These are phyloP conservation scores for Spheniscus mendiculus DNA, from an alignment of 2,113 vertebrate genomes.

Conservation along the genomic window DNA sequence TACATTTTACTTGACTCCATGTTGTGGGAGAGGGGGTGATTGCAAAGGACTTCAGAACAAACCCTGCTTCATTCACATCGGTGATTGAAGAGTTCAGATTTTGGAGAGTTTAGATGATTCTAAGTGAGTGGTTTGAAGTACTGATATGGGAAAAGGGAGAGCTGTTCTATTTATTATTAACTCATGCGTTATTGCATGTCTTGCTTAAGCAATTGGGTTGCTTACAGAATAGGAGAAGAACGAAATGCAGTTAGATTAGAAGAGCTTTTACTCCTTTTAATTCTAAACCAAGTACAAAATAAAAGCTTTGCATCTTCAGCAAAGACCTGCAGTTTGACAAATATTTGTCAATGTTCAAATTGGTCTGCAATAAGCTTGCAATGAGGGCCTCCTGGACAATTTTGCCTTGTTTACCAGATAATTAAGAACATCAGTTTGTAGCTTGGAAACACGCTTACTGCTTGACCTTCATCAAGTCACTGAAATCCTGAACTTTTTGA, in stretches of 20 bases:
- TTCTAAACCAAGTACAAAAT: background rate
- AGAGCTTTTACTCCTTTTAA: background rate
- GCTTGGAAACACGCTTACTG: background rate
- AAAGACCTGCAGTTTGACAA: background rate
- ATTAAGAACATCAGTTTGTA: background rate
- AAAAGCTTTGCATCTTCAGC: background rate
- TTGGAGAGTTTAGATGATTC: background rate
- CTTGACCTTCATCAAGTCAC: background rate
- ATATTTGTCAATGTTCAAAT: background rate
- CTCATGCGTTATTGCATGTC: background rate
- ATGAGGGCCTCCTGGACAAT: background rate
- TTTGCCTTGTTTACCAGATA: background rate
- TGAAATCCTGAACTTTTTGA: background rate
- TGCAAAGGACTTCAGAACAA: background rate
- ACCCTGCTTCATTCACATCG: background rate
- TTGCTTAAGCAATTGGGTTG: background rate
- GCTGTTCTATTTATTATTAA: background rate
- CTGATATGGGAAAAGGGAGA: background rate
- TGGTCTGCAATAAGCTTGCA: background rate
- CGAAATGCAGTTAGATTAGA: background rate
- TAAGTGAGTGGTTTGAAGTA: background rate
- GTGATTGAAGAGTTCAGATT: background rate
- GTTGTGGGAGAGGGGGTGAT: background rate
- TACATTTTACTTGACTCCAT: background rate
- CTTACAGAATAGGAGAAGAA: background rate